Evolutionary conservation across 2,888 invertebrate species (phyloP), one percentile per base, ranked within the genome.

Genomic region (Embidobia sp.): DNA sequence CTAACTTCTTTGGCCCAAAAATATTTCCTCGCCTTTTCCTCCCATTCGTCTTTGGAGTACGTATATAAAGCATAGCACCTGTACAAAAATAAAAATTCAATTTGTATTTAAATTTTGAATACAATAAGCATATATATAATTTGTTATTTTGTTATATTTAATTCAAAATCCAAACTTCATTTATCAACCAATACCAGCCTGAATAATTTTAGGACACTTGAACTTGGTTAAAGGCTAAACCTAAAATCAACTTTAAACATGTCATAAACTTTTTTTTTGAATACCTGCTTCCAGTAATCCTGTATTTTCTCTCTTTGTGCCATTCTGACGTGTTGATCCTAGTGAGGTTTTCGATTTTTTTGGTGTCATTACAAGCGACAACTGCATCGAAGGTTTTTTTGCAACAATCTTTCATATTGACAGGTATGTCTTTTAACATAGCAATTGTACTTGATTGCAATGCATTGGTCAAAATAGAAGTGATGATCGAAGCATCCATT

Each of bases 1-100:
- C 1, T 46, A 13, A 74, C 18, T 6, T 59, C 16, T n/a, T 18
- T 31, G 0, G 75, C 26, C 73, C 73, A 73, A 16, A 76, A 76
- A 11, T 76, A 76, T 22, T 55, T 69, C 5, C n/a, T 1, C 2
- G 13, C 19, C 51, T 76, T 69, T 11, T 2, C 1, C 16, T 48
- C 27, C 69, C 69, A 76, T 7, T 76, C 40, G 6, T 63, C 69
- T 22, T 63, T 67, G 1, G 5, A 10, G 13, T 69, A 75, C 1
- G 75, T 69, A 37, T 8, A 74, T 1, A 74, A 10, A n/a, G 33
- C 7, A 18, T 74, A 66, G 26, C 74, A 74, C 29, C 66, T 74
- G 18, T 51, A 37, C 27, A 46, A 49, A 40, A 40, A 27, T 42
- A 16, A 11, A 19, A 40, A 22, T 27, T 10, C n/a, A n/a, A n/a